Base-by-base conservation (phyloP, 2,113 vertebrate genomes). In the Ancistrus triradiatus region DNA sequence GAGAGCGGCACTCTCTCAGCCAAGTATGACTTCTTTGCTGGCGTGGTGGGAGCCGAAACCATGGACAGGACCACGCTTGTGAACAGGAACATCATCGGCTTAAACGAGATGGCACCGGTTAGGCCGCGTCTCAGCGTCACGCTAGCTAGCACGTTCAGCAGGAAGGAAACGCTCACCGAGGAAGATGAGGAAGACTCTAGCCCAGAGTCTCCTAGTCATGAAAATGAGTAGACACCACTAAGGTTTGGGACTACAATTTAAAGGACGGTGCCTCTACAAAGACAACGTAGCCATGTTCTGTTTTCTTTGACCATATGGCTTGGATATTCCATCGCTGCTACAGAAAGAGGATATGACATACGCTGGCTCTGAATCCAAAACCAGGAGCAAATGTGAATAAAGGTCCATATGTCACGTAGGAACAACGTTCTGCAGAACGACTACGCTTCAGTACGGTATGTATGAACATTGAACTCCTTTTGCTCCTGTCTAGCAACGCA, bases 11-110 rank as follows among this genome's bases (percentile, higher is more conserved):
- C 66, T 65, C 82, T 99, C 74, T 90, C 92, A 17, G 93, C 95
- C 35, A 98, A 94, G 75, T 86, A 97, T 63, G 96, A 99, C 84
- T 87, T 97, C 47, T 89, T 98, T 18, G 92, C 98, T 69, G 93
- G 94, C 0, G 95, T 98, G 64, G 90, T 99, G 59, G 90, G 95
- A 40, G 90, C 88, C 13, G 95, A 98, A 83, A 94, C 95, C 64
- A 98, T 98, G 94, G 95, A 99, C 83, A 99, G 93, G 85, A 92
- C 95, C 0, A 91, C 93, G 19, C 89, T 98, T 67, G 95, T 99
- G 68, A 91, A 88, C 78, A 89, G 87, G 74, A 96, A 97, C 82
- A 93, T 94, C 80, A 97, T 98, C 51, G 91, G 89, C 60, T 77
- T 98, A 74, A 91, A 94, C 0, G 96, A 98, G 86, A 88, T 98